Evolutionary conservation across 2,888 invertebrate species (phyloP).

Genomic region (Mesorhabditis belari): DNA sequence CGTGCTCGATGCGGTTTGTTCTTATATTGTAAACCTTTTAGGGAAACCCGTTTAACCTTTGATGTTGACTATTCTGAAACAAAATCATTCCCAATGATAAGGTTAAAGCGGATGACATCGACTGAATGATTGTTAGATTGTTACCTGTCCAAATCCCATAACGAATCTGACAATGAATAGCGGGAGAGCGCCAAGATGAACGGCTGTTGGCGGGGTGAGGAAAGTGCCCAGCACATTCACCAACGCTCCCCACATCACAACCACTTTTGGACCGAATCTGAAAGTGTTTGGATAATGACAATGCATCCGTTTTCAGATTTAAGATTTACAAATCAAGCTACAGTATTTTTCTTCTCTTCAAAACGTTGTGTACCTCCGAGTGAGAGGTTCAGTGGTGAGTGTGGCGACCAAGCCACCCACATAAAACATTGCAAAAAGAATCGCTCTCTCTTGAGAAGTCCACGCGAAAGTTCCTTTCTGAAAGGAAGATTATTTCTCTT

Average conservation of each 20-base stretch:
- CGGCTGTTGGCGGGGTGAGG: constrained; percentile 40
- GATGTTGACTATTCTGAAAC: too few relatives aligned
- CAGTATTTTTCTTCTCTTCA: constrained; percentile 20
- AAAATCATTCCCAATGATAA: background rate
- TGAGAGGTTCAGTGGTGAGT: constrained; percentile 16
- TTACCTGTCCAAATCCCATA: constrained; percentile 51
- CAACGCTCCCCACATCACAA: constrained; percentile 44
- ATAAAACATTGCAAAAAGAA: constrained; percentile 48
- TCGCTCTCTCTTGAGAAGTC: constrained; percentile 39
- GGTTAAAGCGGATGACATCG: background rate
- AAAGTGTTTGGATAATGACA: too few relatives aligned
- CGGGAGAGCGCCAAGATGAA: constrained; percentile 30
- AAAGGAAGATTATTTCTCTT: constrained; percentile 4
- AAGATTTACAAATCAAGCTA: too few relatives aligned
- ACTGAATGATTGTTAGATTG: background rate
- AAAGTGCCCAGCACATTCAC: constrained; percentile 48
- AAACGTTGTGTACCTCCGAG: constrained; percentile 1
- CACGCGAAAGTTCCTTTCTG: constrained; percentile 43
- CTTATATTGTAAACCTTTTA: too few relatives aligned
- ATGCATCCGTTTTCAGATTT: too few relatives aligned
- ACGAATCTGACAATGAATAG: constrained; percentile 40
- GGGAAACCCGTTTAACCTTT: too few relatives aligned
- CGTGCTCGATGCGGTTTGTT: too few relatives aligned
- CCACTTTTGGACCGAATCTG: constrained; percentile 34
- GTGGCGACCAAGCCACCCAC: constrained; percentile 29